These are phyloP conservation scores for Crypturellus tataupa DNA, from an alignment of 2,797 vertebrate genomes.

Conservation along the genomic window DNA sequence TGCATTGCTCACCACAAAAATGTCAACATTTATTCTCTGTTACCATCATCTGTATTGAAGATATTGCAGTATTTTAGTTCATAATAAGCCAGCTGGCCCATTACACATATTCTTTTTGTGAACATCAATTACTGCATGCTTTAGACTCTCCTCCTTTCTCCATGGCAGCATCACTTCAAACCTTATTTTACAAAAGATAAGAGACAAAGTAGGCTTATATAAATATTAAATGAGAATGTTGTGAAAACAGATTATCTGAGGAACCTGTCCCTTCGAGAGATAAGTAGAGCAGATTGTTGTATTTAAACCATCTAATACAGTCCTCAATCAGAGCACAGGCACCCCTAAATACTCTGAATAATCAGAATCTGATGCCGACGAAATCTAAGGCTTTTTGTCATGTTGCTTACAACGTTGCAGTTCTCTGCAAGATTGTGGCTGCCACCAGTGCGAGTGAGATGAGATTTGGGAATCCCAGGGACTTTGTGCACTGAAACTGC, in stretches of 20 bases:
- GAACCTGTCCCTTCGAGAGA: conserved; percentile 47
- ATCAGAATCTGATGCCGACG: background rate
- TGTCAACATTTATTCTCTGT: conserved; percentile 58
- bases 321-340: background rate
- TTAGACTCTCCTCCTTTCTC: conserved; percentile 53
- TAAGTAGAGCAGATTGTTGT: conserved; percentile 1
- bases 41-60: conserved; percentile 45
- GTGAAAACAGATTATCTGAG: conserved; percentile 47
- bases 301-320: conserved; percentile 15
- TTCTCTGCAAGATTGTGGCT: background rate
- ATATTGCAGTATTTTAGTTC: conserved; percentile 38
- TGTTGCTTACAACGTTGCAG: background rate
- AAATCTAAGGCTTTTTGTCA: background rate
- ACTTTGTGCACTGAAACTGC: accelerated
- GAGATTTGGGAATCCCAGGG: background rate
- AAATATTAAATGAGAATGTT: conserved; percentile 61
- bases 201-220: conserved; percentile 44
- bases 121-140: conserved; percentile 62
- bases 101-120: conserved; percentile 38
- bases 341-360: background rate
- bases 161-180: conserved; percentile 53
- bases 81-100: conserved; percentile 63
- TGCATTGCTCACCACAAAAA: conserved; percentile 57
- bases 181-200: conserved; percentile 1
- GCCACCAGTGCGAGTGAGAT: accelerated